Evolutionary conservation across 2,888 invertebrate genomes (phyloP).

Genomic region (Lutraria lutraria): DNA sequence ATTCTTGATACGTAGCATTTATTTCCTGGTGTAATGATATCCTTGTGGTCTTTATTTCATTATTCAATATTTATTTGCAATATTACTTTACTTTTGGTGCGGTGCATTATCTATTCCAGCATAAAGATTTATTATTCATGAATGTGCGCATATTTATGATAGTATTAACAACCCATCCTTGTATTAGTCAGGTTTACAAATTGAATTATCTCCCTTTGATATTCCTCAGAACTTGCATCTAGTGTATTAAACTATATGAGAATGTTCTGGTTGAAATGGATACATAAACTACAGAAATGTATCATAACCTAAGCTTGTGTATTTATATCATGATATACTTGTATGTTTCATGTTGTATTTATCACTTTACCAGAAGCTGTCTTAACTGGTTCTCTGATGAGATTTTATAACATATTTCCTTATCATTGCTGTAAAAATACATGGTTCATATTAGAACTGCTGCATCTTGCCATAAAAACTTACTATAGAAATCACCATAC

Average conservation of each 20-base stretch:
- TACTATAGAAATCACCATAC: no score
- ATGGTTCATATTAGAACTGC: no score
- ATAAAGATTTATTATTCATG: neutral
- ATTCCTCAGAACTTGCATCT: neutral
- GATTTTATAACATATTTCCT: no score
- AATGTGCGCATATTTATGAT: neutral
- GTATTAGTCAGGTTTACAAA: neutral
- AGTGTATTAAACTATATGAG: neutral
- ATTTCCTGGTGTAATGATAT: neutral
- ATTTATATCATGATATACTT: no score
- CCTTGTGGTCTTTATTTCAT: neutral
- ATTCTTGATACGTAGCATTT: neutral
- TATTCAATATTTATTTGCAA: neutral
- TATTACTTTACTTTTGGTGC: neutral
- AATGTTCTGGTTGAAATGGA: no score
- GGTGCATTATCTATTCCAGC: neutral
- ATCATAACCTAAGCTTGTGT: no score
- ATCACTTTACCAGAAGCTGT: no score
- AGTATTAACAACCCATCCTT: neutral
- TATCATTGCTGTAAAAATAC: no score
- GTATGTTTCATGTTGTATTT: no score
- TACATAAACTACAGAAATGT: no score
- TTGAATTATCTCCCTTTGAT: conserved; percentile 1
- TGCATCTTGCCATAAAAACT: no score
- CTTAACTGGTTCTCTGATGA: no score